phyloP scores from a whole-genome alignment of 2,113 vertebrate species.

The Corynorhinus townsendii region DNA sequence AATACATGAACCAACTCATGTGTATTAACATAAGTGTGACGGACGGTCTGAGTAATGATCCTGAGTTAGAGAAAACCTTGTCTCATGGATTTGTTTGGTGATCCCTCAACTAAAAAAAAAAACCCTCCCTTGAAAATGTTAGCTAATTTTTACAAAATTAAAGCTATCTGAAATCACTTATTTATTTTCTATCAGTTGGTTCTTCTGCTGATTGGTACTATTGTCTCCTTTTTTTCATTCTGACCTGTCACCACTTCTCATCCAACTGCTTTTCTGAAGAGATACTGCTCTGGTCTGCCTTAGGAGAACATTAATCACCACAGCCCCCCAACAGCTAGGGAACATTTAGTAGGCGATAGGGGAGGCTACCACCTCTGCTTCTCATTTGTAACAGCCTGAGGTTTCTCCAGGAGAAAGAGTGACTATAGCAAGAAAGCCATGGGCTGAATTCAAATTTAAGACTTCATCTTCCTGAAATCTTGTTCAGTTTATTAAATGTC shows the following conservation, averaged over 20 bases:
- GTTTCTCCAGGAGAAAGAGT: conserved; percentile 3
- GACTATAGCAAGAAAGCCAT: background rate
- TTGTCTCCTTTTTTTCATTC: background rate
- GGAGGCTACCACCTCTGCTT: background rate
- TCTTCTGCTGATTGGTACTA: background rate
- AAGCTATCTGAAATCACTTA: background rate
- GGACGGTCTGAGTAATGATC: background rate
- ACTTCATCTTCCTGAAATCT: conserved; percentile 24
- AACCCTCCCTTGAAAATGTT: background rate
- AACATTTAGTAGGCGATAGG: background rate
- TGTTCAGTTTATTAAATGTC: conserved; percentile 56
- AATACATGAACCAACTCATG: background rate
- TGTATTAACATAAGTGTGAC: background rate
- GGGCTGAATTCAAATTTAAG: conserved; percentile 53
- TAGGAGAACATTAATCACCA: background rate
- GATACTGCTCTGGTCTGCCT: background rate
- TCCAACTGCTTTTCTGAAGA: background rate
- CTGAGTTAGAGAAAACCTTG: background rate
- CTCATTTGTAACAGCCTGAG: conserved; percentile 50
- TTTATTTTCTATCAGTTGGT: background rate
- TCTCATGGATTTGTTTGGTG: background rate
- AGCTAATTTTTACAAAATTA: background rate
- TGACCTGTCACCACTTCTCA: background rate
- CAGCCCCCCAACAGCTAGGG: background rate
- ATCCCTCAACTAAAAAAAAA: background rate